These are phyloP conservation scores for Scortum barcoo DNA, from an alignment of 2,113 vertebrate genomes.

Conservation along the genomic window DNA sequence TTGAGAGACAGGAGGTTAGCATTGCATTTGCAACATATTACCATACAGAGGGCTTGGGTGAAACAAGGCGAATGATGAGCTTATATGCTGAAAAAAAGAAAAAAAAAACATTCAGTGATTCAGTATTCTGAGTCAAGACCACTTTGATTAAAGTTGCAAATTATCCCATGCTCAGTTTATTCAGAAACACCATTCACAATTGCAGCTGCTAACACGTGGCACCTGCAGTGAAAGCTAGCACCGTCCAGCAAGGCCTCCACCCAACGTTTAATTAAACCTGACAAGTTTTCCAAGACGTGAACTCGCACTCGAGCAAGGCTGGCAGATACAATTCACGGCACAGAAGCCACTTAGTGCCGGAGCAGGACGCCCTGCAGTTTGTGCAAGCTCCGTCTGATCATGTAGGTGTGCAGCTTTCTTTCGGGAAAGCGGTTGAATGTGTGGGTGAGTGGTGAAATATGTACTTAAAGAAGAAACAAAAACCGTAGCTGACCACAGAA, in stretches of 20 bases:
- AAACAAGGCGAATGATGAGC: conserved; percentile 1
- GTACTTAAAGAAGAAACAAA: conserved; percentile 27
- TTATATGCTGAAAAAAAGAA: not conserved
- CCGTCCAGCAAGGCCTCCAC: not conserved
- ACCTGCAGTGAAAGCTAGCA: conserved; percentile 9
- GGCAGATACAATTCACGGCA: conserved; percentile 25
- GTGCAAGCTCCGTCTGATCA: conserved; percentile 59
- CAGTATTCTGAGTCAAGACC: not conserved
- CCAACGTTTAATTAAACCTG: conserved; percentile 31
- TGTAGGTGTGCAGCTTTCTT: conserved; percentile 66
- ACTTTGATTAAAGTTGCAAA: conserved; percentile 9
- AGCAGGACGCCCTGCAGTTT: conserved; percentile 47
- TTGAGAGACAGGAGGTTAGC: conserved; percentile 28
- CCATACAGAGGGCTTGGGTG: conserved; percentile 1
- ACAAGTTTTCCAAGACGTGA: conserved; percentile 33
- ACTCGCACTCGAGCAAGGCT: conserved; percentile 14
- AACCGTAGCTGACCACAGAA: conserved; percentile 34
- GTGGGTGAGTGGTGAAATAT: conserved; percentile 69
- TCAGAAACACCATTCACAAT: conserved; percentile 4
- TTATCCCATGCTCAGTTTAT: not conserved
- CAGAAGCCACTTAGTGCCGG: conserved; percentile 43
- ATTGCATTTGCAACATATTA: conserved; percentile 1
- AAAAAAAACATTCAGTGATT: not conserved
- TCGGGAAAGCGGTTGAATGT: conserved; percentile 43
- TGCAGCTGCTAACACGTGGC: conserved; percentile 15